Conservation (phyloP, 1,140 invertebrate genomes). For the Drosophila sp. region DNA sequence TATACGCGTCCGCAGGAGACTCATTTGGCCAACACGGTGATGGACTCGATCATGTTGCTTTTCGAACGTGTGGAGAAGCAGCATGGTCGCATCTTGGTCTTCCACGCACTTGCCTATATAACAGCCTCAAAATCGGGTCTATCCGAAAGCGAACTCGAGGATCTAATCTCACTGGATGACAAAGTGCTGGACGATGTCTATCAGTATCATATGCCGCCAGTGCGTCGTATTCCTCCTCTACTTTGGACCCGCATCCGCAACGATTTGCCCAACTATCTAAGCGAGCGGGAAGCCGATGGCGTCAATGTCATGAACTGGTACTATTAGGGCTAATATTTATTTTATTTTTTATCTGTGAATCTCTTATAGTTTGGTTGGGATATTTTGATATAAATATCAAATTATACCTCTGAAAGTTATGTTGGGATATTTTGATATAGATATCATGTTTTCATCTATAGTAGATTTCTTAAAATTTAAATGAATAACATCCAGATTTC, state of each 20-base stretch:
- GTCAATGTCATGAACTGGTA: conserved; percentile 99
- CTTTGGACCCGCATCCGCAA: conserved; percentile 98
- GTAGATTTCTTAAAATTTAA: too few species aligned
- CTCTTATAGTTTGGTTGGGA: too few species aligned
- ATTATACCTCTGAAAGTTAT: too few species aligned
- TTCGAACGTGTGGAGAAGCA: conserved; percentile 97
- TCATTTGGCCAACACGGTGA: conserved; percentile 96
- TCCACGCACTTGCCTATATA: conserved; percentile 97
- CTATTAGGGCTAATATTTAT: conserved; percentile 24
- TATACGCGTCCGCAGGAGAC: conserved; percentile 97
- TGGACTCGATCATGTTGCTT: conserved; percentile 98
- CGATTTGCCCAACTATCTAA: conserved; percentile 97
- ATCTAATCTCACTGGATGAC: conserved; percentile 97
- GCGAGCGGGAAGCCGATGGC: conserved; percentile 97
- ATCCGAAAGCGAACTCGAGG: conserved; percentile 97
- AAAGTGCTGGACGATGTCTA: conserved; percentile 98
- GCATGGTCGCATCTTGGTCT: conserved; percentile 96
- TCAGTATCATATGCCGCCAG: conserved; percentile 98
- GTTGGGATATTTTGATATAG: too few species aligned
- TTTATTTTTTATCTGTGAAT: too few species aligned
- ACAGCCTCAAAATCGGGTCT: conserved; percentile 96
- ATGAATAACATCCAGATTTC: too few species aligned
- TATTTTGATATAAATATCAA: too few species aligned
- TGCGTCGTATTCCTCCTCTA: conserved; percentile 96
- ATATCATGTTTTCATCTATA: too few species aligned